These are phyloP conservation scores for Poecile montanus DNA, from an alignment of 2,797 vertebrate species.

Conservation along the genomic window DNA sequence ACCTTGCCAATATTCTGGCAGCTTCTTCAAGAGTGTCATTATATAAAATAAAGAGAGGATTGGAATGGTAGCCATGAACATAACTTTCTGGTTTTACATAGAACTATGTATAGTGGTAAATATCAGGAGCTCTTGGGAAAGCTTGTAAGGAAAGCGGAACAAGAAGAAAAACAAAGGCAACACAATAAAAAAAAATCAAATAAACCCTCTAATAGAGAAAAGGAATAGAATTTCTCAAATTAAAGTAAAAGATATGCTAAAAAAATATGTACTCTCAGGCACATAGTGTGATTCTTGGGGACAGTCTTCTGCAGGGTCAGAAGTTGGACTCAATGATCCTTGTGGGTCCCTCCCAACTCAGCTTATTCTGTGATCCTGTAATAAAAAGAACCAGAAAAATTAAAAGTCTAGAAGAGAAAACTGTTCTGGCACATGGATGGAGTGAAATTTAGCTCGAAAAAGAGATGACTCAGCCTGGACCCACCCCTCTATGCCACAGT, in stretches of 20 bases:
- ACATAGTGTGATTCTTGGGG: not conserved
- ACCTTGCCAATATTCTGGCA: not conserved
- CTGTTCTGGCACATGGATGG: not conserved
- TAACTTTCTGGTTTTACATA: not conserved
- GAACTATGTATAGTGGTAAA: not conserved
- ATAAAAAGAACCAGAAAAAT: not conserved
- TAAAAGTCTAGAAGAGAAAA: not conserved
- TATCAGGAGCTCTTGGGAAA: not conserved
- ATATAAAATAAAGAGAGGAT: not conserved
- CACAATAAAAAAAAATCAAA: not conserved
- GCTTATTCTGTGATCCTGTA: not conserved
- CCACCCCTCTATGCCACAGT: not conserved
- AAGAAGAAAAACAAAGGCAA: not conserved
- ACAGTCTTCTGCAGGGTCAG: rapidly evolving
- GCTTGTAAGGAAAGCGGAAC: not conserved
- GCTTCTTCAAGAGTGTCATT: not conserved
- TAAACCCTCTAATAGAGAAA: not conserved
- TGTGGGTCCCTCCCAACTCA: not conserved
- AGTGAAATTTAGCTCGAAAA: not conserved
- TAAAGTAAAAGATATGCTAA: not conserved
- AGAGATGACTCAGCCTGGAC: not conserved
- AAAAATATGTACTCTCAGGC: not conserved
- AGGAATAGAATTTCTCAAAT: not conserved
- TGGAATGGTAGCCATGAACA: not conserved
- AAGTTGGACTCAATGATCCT: not conserved